Evolutionary conservation across 2,113 vertebrate genomes (phyloP).

Genomic region (Triplophysa dalaica): DNA sequence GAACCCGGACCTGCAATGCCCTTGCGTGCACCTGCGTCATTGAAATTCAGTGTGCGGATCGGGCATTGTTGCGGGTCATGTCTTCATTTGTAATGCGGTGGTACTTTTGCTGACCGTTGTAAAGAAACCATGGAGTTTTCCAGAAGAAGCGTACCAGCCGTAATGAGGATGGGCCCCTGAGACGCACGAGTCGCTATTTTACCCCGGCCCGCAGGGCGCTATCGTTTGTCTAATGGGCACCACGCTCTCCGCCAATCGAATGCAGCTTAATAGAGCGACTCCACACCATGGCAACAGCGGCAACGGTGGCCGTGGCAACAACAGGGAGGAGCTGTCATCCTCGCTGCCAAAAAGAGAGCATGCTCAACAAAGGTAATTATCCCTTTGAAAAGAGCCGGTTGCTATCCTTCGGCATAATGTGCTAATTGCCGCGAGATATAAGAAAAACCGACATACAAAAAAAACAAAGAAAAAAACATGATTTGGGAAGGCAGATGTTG

Average conservation of each 20-base stretch:
- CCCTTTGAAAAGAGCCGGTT: conserved; percentile 58
- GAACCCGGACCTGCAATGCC: not conserved
- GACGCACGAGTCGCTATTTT: not conserved
- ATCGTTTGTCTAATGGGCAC: conserved; percentile 55
- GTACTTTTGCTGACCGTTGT: conserved; percentile 32
- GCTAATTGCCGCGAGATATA: conserved; percentile 70
- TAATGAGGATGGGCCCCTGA: conserved; percentile 24
- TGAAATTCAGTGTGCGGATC: not conserved
- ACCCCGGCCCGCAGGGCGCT: conserved; percentile 42
- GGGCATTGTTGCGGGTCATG: not conserved
- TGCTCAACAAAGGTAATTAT: conserved; percentile 70
- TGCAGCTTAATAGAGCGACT: conserved; percentile 47
- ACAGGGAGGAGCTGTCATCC: conserved; percentile 47
- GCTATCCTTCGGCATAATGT: conserved; percentile 65
- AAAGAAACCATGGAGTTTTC: conserved; percentile 11
- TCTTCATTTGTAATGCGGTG: conserved; percentile 15
- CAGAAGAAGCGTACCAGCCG: not conserved
- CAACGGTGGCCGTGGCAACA: conserved; percentile 63
- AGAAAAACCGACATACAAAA: conserved; percentile 61
- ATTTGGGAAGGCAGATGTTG: conserved; percentile 39
- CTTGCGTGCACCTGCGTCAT: not conserved
- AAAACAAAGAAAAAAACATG: conserved; percentile 51
- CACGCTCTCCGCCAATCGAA: conserved; percentile 57
- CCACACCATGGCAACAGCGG: conserved; percentile 58
- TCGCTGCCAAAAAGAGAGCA: conserved; percentile 48